A percentile compares a stretch with the other conserved stretches of the same genome.
These are phyloP conservation scores for Cynaeus angustus DNA, from an alignment of 2,888 invertebrate genomes.

Conservation along the genomic window DNA sequence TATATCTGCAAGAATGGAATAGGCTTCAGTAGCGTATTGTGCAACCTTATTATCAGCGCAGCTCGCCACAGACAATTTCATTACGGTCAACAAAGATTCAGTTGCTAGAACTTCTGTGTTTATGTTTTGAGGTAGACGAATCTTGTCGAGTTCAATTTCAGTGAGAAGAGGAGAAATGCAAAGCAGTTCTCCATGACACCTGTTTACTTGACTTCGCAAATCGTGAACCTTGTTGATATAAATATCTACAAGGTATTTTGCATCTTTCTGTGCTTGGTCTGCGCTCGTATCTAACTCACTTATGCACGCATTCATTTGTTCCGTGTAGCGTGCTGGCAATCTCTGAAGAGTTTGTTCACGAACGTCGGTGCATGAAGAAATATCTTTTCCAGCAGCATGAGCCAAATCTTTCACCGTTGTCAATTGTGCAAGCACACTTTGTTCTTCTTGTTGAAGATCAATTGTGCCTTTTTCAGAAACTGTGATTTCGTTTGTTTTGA, in stretches of 20 bases:
- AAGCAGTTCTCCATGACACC: neutral
- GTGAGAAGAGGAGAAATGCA: neutral
- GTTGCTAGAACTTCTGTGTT: conserved; percentile 21
- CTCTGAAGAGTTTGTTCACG: conserved; percentile 13
- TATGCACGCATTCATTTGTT: neutral
- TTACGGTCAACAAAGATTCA: neutral
- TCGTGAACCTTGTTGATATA: neutral
- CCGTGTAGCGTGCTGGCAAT: conserved; percentile 4
- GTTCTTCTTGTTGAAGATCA: conserved; percentile 4
- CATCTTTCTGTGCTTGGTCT: neutral
- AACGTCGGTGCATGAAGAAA: conserved; percentile 14
- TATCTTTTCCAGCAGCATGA: conserved; percentile 3
- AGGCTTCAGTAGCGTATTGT: conserved; percentile 16
- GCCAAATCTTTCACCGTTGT: conserved; percentile 8
- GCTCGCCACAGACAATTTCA: conserved; percentile 16
- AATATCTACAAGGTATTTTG: conserved; percentile 18
- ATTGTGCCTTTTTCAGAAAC: neutral
- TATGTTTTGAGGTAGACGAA: conserved; percentile 32
- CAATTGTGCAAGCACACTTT: conserved; percentile 1
- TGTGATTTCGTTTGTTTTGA: neutral
- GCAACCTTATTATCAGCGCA: conserved; percentile 5
- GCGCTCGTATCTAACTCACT: neutral
- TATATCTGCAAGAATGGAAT: conserved; percentile 16
- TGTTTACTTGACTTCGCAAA: neutral
- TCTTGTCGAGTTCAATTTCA: conserved; percentile 5